A percentile compares a stretch with the other conserved stretches of the same genome.
These are phyloP conservation scores for Antrozous pallidus DNA, from an alignment of 2,797 vertebrate species.

Conservation along the genomic window DNA sequence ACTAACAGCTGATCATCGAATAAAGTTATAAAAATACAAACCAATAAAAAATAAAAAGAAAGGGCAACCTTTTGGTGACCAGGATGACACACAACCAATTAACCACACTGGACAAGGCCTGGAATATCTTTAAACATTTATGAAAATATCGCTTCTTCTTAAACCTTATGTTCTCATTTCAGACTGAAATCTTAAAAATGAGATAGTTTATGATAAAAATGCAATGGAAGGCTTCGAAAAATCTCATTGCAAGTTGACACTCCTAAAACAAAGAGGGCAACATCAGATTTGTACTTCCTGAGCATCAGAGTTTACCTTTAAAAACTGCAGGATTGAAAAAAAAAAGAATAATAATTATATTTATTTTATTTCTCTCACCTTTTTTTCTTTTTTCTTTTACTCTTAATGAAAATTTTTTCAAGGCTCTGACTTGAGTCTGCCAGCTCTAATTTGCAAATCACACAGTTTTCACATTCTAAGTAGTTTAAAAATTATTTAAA, in stretches of 20 bases:
- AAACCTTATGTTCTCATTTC: background rate
- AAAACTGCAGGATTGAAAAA: background rate
- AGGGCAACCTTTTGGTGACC: background rate
- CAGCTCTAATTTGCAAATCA: conserved; percentile 28
- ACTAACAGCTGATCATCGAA: no score
- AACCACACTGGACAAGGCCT: background rate
- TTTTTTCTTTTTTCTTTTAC: background rate
- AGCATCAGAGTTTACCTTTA: background rate
- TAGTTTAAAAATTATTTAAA: conserved; percentile 25
- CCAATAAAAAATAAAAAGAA: background rate
- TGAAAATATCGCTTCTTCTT: background rate
- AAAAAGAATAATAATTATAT: background rate
- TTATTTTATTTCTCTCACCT: background rate
- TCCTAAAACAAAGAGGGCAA: background rate
- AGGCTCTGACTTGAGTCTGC: background rate
- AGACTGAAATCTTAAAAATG: background rate
- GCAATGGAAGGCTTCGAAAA: accelerated
- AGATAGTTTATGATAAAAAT: background rate
- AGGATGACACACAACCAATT: background rate
- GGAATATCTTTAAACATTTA: conserved; percentile 46
- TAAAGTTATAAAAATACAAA: no score
- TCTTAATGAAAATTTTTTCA: background rate
- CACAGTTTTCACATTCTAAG: conserved; percentile 26
- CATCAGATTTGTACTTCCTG: background rate
- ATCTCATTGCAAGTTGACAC: background rate